Base-by-base conservation (phyloP, 2,113 vertebrate genomes). In the Nettapus auritus region DNA sequence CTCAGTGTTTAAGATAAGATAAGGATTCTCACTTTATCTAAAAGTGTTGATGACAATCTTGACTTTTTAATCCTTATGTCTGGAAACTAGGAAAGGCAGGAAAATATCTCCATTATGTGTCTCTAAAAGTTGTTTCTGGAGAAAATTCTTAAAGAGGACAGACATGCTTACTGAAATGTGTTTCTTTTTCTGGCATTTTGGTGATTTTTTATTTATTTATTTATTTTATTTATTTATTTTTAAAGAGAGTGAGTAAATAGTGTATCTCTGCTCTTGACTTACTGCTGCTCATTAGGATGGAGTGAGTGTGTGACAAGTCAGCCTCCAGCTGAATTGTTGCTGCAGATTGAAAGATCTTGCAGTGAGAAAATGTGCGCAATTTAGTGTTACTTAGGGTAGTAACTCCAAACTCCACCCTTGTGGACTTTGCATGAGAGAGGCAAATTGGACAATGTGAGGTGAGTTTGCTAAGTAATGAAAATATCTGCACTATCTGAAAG, bases 381-480 rank as follows among this genome's bases (percentile, higher is more conserved):
- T 78, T 91, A 38, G 38, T 89, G 6, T 64, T 74, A 42, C 66
- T 77, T 71, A 69, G 44, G 73, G 26, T 82, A n/a, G n/a, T n/a
- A n/a, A n/a, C n/a, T n/a, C n/a, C n/a, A n/a, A n/a, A n/a, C n/a
- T n/a, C n/a, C n/a, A n/a, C n/a, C n/a, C n/a, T n/a, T 81, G 29
- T 36, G 53, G 34, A 80, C 40, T 25, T 56, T 85, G 63, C 38
- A 52, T 82, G n/a, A 81, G 84, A 46, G 40, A 89, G 82, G 25
- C 38, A 85, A 84, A 95, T 52, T 48, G 79, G 64, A 67, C 80
- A 93, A 93, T 56, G 46, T 91, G 91, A 68, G 36, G 29, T 2
- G 6, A 52, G 36, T 80, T 91, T 90, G 75, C 36, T 81, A 88
- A 71, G 77, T 88, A 91, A 95, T 56, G 85, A 86, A 85, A 87